phyloP scores from a whole-genome alignment of 2,797 vertebrate species.

The Agapornis canus region DNA sequence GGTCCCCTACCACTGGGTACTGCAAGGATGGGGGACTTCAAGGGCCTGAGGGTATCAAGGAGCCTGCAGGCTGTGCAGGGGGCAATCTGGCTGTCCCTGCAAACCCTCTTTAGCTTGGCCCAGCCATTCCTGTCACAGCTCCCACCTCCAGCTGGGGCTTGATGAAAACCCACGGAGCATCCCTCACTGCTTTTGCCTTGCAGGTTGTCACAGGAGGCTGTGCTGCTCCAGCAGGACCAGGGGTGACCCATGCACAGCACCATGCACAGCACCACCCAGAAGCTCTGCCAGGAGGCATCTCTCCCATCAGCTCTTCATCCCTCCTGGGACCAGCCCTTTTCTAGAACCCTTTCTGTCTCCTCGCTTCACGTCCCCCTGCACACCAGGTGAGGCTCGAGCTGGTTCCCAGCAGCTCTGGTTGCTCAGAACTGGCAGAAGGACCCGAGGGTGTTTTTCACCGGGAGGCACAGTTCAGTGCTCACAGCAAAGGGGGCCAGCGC shows the following conservation, averaged over 20 bases:
- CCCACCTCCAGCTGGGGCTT: neutral
- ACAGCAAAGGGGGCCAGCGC: neutral
- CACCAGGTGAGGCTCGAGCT: neutral
- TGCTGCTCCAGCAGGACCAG: neutral
- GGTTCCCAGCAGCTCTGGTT: neutral
- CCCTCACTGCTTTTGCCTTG: neutral
- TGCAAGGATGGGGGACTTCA: neutral
- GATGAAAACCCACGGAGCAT: rapidly evolving
- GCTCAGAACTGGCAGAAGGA: slow-evolving; percentile 1
- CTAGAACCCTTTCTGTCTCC: neutral
- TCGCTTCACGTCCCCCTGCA: neutral
- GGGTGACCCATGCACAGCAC: rapidly evolving
- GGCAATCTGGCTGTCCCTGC: neutral
- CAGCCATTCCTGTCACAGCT: neutral
- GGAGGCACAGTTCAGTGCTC: slow-evolving; percentile 32
- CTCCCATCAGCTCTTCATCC: neutral
- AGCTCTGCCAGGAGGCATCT: neutral
- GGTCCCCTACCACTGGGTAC: neutral
- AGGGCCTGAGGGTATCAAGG: neutral
- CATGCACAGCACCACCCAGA: rapidly evolving
- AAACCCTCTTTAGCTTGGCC: neutral
- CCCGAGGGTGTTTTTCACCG: slow-evolving; percentile 1
- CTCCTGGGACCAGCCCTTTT: neutral
- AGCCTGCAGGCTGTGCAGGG: rapidly evolving
- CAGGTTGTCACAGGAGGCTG: neutral